Evolutionary conservation across 2,113 vertebrate genomes (phyloP), one percentile per base, ranked within the genome.

Genomic region (Vulpes vulpes): DNA sequence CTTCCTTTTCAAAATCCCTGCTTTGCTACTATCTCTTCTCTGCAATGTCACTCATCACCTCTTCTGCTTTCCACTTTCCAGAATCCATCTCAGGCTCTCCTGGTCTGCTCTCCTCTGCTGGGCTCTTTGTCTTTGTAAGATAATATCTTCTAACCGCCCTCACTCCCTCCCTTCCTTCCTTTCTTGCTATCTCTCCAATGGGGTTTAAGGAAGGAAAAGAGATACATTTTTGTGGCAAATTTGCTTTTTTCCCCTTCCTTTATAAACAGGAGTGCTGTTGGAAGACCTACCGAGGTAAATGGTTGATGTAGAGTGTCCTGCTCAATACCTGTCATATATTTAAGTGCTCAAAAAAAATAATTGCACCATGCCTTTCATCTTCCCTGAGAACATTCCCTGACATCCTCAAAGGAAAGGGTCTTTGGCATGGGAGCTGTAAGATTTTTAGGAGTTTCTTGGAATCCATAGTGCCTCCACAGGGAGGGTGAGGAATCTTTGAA

Each of bases 231-330:
- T 1, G 10, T 69, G 30, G 20, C 15, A 30, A 32, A 32, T 71
- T 11, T 67, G 27, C 38, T 57, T 49, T 10, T 11, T 1, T 3
- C 14, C 11, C 16, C 32, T 19, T 38, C n/a, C 51, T 51, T 57
- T 81, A 51, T 9, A 16, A 89, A 32, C 43, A 59, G 43, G 93
- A 78, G 25, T 79, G 73, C 43, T 65, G 12, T 25, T 59, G 67
- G 30, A 62, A 87, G 53, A 82, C 35, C 51, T 35, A 30, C 4
- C 32, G 14, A 49, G 53, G 60, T 4, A 57, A 62, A 80, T 4
- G 11, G 15, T 2, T 4, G 11, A 17, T 2, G 20, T 11, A 10
- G 16, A 84, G 19, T 16, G 6, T n/a, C 7, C n/a, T n/a, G 30
- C n/a, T 86, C 25, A 69, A 20, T 11, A 38, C 30, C 65, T 12